phyloP scores from a whole-genome alignment of 1,140 invertebrate species.

The Drosophila sulfurigaster region DNA sequence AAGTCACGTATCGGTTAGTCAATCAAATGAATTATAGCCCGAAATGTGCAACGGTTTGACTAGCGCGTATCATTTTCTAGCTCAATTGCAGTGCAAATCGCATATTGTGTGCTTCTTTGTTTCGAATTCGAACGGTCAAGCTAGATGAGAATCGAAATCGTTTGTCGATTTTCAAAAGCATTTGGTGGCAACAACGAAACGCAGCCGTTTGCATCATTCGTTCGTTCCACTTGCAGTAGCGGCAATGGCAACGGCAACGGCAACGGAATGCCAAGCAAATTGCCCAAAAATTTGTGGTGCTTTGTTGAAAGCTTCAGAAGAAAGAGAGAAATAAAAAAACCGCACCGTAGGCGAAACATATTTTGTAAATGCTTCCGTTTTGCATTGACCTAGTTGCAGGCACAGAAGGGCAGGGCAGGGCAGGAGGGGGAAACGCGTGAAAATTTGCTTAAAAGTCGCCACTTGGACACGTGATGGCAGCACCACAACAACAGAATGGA shows the following conservation, averaged over 20 bases:
- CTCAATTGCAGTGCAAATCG: neutral
- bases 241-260: neutral
- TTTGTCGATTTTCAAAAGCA: neutral
- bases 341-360: constrained; percentile 54
- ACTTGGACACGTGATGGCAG: constrained; percentile 53
- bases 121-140: too few relatives aligned
- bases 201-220: constrained; percentile 25
- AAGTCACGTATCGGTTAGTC: neutral
- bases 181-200: constrained; percentile 21
- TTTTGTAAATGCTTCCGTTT: constrained; percentile 69
- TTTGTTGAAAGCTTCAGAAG: constrained; percentile 5
- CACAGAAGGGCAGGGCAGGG: neutral
- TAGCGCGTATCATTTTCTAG: neutral
- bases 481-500: constrained; percentile 11
- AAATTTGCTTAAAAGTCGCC: constrained; percentile 45
- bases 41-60: neutral
- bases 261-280: constrained; percentile 25
- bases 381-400: constrained; percentile 66
- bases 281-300: constrained; percentile 23
- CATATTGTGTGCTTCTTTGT: too few relatives aligned
- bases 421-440: neutral
- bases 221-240: constrained; percentile 18
- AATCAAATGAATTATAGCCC: neutral
- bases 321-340: neutral
- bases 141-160: neutral